Evolutionary conservation across 1,140 invertebrate genomes (phyloP).

Genomic region (Microplitis mediator): DNA sequence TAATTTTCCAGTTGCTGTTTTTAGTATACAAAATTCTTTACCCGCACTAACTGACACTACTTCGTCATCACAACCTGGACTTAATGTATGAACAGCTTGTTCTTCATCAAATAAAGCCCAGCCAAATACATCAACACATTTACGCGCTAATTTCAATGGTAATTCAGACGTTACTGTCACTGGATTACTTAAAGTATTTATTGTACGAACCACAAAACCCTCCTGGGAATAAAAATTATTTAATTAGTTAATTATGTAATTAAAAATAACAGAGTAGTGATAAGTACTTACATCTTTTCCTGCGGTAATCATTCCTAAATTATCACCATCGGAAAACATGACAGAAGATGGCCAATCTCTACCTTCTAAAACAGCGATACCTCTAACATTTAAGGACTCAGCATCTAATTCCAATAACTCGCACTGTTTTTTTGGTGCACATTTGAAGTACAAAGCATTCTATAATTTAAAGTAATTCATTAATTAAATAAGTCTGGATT

Average conservation of each 20-base stretch:
- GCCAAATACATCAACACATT: conserved; percentile 79
- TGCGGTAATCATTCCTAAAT: conserved; percentile 79
- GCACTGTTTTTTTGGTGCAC: conserved; percentile 64
- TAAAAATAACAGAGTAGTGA: too few relatives aligned
- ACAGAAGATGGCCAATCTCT: conserved; percentile 70
- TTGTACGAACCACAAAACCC: conserved; percentile 79
- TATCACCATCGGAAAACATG: conserved; percentile 85
- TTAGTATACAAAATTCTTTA: conserved; percentile 84
- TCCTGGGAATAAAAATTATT: conserved; percentile 65
- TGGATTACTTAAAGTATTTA: conserved; percentile 71
- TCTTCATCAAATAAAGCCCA: conserved; percentile 75
- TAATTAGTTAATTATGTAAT: neutral
- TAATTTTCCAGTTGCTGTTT: conserved; percentile 80
- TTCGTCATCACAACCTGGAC: conserved; percentile 73
- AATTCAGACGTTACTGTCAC: conserved; percentile 70
- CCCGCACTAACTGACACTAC: conserved; percentile 72
- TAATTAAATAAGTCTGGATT: neutral
- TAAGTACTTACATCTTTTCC: conserved; percentile 74
- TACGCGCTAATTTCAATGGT: conserved; percentile 78
- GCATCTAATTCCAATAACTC: conserved; percentile 70
- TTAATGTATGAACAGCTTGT: conserved; percentile 58
- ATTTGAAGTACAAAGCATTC: conserved; percentile 66
- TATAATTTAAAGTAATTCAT: conserved; percentile 46
- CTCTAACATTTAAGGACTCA: conserved; percentile 65
- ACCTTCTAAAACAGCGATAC: conserved; percentile 69